Conservation (phyloP, 35 echinoderm and acorn worm species). For the Ophioderma brevispina region DNA sequence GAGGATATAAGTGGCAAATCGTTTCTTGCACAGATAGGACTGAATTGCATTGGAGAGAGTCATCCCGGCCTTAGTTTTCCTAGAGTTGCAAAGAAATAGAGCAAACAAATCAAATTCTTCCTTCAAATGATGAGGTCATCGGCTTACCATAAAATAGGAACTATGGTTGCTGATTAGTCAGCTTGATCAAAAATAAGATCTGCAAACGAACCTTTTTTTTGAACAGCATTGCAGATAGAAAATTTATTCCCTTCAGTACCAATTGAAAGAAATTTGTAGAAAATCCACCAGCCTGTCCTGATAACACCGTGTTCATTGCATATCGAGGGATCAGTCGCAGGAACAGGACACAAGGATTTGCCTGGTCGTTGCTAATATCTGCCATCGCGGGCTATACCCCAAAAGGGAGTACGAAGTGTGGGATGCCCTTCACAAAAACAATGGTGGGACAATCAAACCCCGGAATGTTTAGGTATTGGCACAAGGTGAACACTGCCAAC, state of each 20-base stretch:
- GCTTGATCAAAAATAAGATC: no score
- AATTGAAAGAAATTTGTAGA: neutral
- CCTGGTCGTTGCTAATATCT: constrained; percentile 12
- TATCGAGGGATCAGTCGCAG: constrained; percentile 25
- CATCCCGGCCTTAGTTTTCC: neutral
- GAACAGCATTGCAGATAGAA: neutral
- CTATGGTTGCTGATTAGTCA: no score
- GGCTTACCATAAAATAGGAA: no score
- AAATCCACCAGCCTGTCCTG: constrained; percentile 14
- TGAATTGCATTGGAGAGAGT: neutral
- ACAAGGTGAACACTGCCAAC: neutral
- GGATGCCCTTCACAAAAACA: no score
- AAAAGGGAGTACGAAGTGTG: neutral
- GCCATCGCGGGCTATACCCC: neutral
- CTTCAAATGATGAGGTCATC: no score
- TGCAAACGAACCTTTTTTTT: neutral
- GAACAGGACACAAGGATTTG: neutral
- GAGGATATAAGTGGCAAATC: neutral
- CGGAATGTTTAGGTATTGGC: constrained; percentile 35
- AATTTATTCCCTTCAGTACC: constrained; percentile 22
- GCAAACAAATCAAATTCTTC: neutral
- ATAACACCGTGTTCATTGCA: neutral
- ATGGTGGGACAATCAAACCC: neutral
- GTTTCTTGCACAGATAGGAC: neutral
- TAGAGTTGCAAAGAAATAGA: neutral